Evolutionary conservation across 1,140 invertebrate species (phyloP).

Genomic region (Lordiphosa stackelbergi): DNA sequence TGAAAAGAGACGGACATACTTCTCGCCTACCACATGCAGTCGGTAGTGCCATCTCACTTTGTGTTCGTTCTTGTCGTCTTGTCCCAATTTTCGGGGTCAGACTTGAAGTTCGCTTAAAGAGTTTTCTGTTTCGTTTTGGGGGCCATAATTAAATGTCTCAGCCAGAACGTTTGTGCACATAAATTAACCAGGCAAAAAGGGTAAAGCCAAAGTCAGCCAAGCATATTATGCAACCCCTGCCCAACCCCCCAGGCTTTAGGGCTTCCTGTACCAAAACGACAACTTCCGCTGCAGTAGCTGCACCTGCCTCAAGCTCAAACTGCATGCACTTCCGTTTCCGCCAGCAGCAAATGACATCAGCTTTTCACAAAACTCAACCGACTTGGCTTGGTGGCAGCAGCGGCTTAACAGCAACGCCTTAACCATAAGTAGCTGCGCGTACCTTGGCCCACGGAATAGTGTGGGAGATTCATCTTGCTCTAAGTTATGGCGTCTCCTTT

Average conservation of each 20-base stretch:
- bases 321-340: conserved; percentile 48
- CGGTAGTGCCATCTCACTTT: conserved; percentile 12
- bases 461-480: conserved; percentile 49
- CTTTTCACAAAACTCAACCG: conserved; percentile 8
- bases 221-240: conserved; percentile 27
- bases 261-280: conserved; percentile 69
- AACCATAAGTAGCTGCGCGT: not conserved
- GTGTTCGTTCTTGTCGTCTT: conserved; percentile 17
- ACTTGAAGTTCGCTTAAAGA: conserved; percentile 22
- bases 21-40: not conserved
- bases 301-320: conserved; percentile 17
- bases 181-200: conserved; percentile 55
- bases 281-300: conserved; percentile 56
- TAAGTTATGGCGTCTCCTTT: conserved; percentile 50
- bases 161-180: conserved; percentile 51
- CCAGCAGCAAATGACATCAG: conserved; percentile 30
- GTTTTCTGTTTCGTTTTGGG: not conserved
- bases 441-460: conserved; percentile 7
- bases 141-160: conserved; percentile 26
- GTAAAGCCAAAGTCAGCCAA: conserved; percentile 45
- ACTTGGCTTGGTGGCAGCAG: too few relatives aligned
- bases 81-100: conserved; percentile 47
- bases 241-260: conserved; percentile 9
- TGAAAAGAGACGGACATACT: conserved; percentile 50
- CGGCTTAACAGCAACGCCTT: too few relatives aligned